phyloP scores from a whole-genome alignment of 2,797 vertebrate genomes.

The Heteromormyrus szaboi region DNA sequence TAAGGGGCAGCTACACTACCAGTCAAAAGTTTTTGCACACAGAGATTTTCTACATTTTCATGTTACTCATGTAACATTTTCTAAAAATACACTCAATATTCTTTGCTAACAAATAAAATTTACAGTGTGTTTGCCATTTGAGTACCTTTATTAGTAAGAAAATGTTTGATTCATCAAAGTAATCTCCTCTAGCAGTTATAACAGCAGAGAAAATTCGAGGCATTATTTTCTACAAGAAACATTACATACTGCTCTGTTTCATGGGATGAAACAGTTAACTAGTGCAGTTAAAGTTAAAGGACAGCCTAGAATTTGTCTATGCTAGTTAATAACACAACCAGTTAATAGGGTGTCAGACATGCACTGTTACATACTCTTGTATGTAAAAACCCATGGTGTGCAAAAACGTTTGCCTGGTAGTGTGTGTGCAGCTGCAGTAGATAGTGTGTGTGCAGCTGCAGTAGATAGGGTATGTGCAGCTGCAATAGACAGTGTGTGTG shows the following conservation, averaged over 20 bases:
- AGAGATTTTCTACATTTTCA: neutral
- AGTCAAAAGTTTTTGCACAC: neutral
- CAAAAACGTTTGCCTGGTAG: too few relatives aligned
- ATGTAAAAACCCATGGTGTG: too few relatives aligned
- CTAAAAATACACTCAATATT: neutral
- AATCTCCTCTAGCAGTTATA: neutral
- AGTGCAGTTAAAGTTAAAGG: neutral
- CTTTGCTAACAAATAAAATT: neutral
- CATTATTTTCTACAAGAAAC: neutral
- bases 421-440: too few relatives aligned
- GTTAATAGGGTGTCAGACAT: neutral
- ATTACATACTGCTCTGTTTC: neutral
- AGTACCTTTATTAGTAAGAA: neutral
- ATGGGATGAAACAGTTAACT: neutral
- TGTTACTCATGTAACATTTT: neutral
- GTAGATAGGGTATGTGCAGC: too few relatives aligned
- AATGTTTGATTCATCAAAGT: neutral
- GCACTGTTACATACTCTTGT: neutral
- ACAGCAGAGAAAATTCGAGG: neutral
- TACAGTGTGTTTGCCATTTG: neutral
- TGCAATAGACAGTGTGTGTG: neutral
- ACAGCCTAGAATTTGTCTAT: neutral
- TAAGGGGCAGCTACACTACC: neutral
- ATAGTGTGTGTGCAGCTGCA: too few relatives aligned
- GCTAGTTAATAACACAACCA: neutral